Base-by-base conservation (phyloP, 1,140 invertebrate species). In the Teleogryllus occipitalis region DNA sequence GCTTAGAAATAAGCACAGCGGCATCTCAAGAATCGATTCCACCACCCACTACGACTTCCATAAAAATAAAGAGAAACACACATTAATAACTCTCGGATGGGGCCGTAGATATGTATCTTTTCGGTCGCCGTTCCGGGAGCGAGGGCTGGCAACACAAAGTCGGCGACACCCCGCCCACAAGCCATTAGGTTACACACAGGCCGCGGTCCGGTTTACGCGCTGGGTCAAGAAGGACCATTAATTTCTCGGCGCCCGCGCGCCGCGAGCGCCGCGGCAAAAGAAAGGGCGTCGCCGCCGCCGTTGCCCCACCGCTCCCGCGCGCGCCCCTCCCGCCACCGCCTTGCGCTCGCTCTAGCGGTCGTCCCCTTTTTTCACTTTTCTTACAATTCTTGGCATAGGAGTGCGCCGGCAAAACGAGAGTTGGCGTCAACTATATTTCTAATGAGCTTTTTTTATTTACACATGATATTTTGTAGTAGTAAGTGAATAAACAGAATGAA, bases 121-220 rank as follows among this genome's bases (percentile, higher is more conserved):
- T 10, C 54, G 18, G 54, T 65, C 54, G 54, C 54, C 54, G 7
- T 65, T 65, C 18, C 54, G 54, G 54, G 54, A 65, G 54, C 54
- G 54, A 10, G 54, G 10, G 54, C 54, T 10, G 18, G 54, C 10
- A 18, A 65, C 10, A 65, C 54, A 65, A 18, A 10, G 10, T 18
- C 10, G 54, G 54, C 10, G 54, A 65, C 54, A 65, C 54, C 54
- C 54, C 54, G 18, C 54, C 54, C 54, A 65, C 10, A 65, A 65
- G 54, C 54, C 54, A 65, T 65, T 65, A 65, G 54, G 54, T 65
- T 65, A 65, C 54, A 65, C 54, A 65, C 54, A 65, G 54, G 54
- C 54, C 54, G 54, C 54, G 54, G 54, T 65, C 54, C 54, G 54
- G 54, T 65, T 65, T 65, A 65, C 54, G 54, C 54, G 54, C 27